Evolutionary conservation across 2,797 vertebrate genomes (phyloP), one percentile per base, ranked within the genome.

Genomic region (Sebastes taczanowskii): DNA sequence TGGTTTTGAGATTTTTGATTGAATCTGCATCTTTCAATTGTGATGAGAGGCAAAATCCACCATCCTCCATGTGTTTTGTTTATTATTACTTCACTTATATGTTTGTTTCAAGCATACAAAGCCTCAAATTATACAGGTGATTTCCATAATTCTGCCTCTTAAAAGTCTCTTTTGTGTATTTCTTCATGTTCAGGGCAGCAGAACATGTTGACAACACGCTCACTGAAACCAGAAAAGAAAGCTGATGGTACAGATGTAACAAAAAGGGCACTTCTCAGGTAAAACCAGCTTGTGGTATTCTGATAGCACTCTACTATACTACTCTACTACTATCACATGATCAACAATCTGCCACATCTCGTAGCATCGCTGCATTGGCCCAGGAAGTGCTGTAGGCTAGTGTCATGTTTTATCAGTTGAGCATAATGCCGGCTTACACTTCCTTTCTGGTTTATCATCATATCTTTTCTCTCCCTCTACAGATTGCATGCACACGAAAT

Each of bases 241-340:
- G n/a, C 8, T 9, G 58, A 61, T 5, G 66, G 66, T 64, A n/a
- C 67, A 58, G 83, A 80, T 6, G 6, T 81, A 25, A 66, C 83
- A 70, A 86, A 83, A 82, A 72, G 78, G 38, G 56, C 90, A 46
- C 86, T 93, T 86, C 62, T 58, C 67, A 93, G 94, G 95, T 84
- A 82, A 29, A 63, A 68, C 25, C 3, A 35, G 10, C 1, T 9
- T 66, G n/a, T 56, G 18, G 25, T 27, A 11, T 27, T 34, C 16
- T 63, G 5, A 23, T 1, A 23, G 6, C 20, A 55, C n/a, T 11
- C 0, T 22, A 55, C 52, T 13, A 22, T 13, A 22, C n/a, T 22
- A 22, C 23, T 14, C n/a, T 46, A 46, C 42, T 46, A 46, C 3
- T 2, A 56, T 56, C 20, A 32, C 11, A 35, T 42, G 25, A 80